These are phyloP conservation scores for Sitta europaea DNA, from an alignment of 2,113 vertebrate species.

Conservation along the genomic window DNA sequence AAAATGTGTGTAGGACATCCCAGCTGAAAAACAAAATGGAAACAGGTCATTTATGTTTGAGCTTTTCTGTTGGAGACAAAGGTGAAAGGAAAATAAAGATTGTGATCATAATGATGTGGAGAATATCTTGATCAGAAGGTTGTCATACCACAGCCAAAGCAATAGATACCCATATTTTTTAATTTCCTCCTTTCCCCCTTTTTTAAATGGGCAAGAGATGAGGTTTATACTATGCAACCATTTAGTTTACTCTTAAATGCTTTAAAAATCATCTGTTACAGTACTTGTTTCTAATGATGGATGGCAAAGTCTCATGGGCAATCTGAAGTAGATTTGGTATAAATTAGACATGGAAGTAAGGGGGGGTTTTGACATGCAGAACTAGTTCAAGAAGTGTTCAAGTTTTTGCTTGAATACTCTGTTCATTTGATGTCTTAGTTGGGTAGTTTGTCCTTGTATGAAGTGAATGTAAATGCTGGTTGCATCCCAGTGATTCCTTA, in stretches of 20 bases:
- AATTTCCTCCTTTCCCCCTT: not conserved
- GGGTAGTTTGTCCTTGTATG: not conserved
- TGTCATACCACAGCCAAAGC: not conserved
- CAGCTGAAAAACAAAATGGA: not conserved
- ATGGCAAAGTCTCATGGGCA: not conserved
- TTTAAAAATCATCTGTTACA: not conserved
- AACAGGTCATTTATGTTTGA: not conserved
- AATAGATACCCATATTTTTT: not conserved
- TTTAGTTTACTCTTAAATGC: not conserved
- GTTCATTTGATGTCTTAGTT: not conserved
- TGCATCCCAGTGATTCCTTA: not conserved
- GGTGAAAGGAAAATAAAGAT: not conserved
- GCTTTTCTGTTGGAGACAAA: not conserved
- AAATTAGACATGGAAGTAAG: not conserved
- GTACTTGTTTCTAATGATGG: not conserved
- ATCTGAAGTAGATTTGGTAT: not conserved
- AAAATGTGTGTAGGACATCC: not conserved
- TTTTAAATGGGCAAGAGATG: not conserved
- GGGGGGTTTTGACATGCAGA: not conserved
- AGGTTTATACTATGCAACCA: not conserved
- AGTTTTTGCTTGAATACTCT: not conserved
- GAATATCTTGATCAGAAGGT: not conserved
- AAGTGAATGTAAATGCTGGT: not conserved
- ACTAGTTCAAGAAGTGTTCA: not conserved
- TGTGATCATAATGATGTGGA: not conserved